Evolutionary conservation across 2,113 vertebrate species (phyloP), one percentile per base, ranked within the genome.

Genomic region (Jacana jacana): DNA sequence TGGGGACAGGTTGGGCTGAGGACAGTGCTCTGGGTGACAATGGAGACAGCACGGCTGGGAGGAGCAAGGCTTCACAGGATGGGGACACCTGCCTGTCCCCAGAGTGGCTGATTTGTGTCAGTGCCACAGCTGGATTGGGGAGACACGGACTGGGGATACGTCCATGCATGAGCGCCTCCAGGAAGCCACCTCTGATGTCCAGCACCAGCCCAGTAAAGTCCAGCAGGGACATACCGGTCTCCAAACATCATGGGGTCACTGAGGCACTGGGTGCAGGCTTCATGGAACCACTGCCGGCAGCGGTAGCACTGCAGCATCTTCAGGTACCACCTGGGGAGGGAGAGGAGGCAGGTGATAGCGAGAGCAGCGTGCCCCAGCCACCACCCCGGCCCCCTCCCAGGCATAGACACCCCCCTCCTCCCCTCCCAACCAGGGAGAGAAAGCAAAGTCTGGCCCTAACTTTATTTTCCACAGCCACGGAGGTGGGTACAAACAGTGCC

Each of bases 231-330:
- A 0, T 97, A 99, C 99, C 99, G 97, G 97, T 99, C 99, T 79
- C 99, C 99, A 1, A 99, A 99, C 98, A 99, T 98, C 99, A 99
- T 99, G 94, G 99, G 97, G 75, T 99, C 99, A 3, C 98, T 99
- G 82, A 99, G 98, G 97, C 99, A 99, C 97, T 99, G 99, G 7
- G 98, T 99, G 51, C 99, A 99, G n/a, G 99, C 99, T 86, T 99
- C 99, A 1, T 99, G 99, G 96, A 99, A 99, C 99, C 99, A 99
- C 97, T 99, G 99, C 70, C 98, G 97, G 96, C 99, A 99, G 57
- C 97, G 97, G 95, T 98, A 98, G 78, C 99, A 99, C 95, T 99
- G 99, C 94, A 99, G 97, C 99, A 99, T 99, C 98, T 99, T 99
- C 95, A 99, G 98, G 96, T 99, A 99, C 99, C 99, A 99, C 92